Evolutionary conservation across 1,140 invertebrate genomes (phyloP).

Genomic region (Lordiphosa collinella): DNA sequence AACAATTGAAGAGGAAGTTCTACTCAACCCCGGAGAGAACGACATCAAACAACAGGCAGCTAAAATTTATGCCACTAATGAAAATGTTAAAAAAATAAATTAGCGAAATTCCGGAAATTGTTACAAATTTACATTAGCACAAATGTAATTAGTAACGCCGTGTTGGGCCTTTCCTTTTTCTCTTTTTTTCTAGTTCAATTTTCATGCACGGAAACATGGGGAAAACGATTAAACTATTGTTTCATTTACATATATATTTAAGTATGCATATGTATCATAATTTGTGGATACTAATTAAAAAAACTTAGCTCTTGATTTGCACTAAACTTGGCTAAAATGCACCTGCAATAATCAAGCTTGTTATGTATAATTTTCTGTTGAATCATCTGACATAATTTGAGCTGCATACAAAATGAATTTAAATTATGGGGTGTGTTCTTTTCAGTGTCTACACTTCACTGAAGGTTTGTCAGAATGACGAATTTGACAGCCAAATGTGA

Average conservation of each 20-base stretch:
- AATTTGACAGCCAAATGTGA: neutral
- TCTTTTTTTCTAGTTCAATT: conserved; percentile 11
- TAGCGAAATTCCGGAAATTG: conserved; percentile 77
- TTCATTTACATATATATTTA: neutral
- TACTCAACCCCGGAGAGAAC: conserved; percentile 21
- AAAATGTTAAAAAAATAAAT: conserved; percentile 74
- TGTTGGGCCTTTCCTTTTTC: conserved; percentile 17
- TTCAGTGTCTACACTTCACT: neutral
- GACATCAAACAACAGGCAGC: conserved; percentile 9
- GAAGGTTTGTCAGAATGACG: neutral
- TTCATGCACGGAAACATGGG: neutral
- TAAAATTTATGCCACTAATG: conserved; percentile 69
- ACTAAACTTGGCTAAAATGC: neutral
- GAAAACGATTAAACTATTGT: conserved; percentile 29
- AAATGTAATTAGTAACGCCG: conserved; percentile 75
- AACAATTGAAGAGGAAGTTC: conserved; percentile 59
- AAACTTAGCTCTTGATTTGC: neutral
- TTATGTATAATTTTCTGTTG: conserved; percentile 3
- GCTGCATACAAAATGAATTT: conserved; percentile 12
- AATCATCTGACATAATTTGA: conserved; percentile 10
- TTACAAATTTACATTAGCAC: conserved; percentile 73
- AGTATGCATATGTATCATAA: neutral
- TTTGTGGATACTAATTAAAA: neutral
- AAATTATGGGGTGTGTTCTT: conserved; percentile 4
- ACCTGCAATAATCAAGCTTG: too few species aligned